Evolutionary conservation across 1,140 invertebrate species (phyloP), one percentile per base, ranked within the genome.

Genomic region (Plectrocnemia conspersa): DNA sequence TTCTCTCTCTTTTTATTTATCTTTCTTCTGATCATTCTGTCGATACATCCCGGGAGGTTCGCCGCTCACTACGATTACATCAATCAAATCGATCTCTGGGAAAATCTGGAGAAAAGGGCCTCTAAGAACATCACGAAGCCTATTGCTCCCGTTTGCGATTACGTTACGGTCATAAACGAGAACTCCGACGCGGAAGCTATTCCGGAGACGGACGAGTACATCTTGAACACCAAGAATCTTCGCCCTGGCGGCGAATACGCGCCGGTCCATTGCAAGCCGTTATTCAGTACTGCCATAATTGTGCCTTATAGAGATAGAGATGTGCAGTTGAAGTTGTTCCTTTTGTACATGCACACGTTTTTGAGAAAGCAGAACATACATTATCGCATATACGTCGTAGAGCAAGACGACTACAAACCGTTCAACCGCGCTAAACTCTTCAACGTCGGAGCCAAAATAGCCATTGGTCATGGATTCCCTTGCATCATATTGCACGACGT

Each of bases 401-500:
- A 98, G 72, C 95, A 98, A 75, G 81, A 80, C 48, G 77, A 82
- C 44, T 74, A 77, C 2, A 72, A 77, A 38, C 85, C 88, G 10
- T 98, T 97, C 65, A 98, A 98, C 76, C 81, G 93, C 64, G 95
- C 89, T 0, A 91, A 93, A 68, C 77, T 98, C 6, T 86, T 98
- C 64, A 98, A 98, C 68, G 84, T 94, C 58, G 96, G 93, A 1
- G 93, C 91, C 58, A 69, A 78, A 3, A 84, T 91, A 64, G 89
- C 91, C 0, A 79, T 82, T 24, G 79, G 78, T 50, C 70, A 76
- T 38, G 79, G 83, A 40, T 92, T 84, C 71, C 83, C 90, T 19
- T 98, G 96, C 66, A 83, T 96, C 40, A 85, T 98, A 44, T 88
- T 98, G 64, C 94, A 97, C 72, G 94, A 98, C 68, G 89, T 98